Conservation (phyloP, 2,888 invertebrate genomes). For the Corythucha ciliata region DNA sequence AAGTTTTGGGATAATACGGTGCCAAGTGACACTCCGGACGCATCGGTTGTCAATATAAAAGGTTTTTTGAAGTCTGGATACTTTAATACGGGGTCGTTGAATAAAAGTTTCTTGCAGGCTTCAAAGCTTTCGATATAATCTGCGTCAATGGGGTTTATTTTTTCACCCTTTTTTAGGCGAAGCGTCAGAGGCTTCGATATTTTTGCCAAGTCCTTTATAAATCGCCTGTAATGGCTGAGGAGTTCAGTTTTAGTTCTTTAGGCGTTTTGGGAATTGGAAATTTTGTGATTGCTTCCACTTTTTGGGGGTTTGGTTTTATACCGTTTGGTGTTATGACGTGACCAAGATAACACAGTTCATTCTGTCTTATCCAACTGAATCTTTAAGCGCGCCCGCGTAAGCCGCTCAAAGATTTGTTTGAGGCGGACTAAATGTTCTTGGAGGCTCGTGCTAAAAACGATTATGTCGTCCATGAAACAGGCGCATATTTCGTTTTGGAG, state of each 20-base stretch:
- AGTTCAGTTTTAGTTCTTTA: neutral
- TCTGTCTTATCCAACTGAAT: neutral
- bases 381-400: neutral
- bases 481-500: neutral
- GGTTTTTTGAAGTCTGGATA: slow-evolving; percentile 37
- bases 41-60: slow-evolving; percentile 38
- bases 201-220: slow-evolving; percentile 29
- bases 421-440: neutral
- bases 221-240: slow-evolving; percentile 8
- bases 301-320: neutral
- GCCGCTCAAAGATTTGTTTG: neutral
- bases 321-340: slow-evolving; percentile 22
- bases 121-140: slow-evolving; percentile 16
- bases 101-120: slow-evolving; percentile 17
- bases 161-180: slow-evolving; percentile 32
- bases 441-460: slow-evolving; percentile 1
- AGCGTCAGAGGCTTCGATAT: slow-evolving; percentile 34
- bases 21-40: slow-evolving; percentile 32
- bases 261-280: neutral
- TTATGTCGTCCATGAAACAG: neutral
- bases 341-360: slow-evolving; percentile 14
- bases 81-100: slow-evolving; percentile 27
- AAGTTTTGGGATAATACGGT: slow-evolving; percentile 32
- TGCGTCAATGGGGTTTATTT: slow-evolving; percentile 16
- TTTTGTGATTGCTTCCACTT: neutral